Evolutionary conservation across 2,888 invertebrate species (phyloP).

Genomic region (Ectobius pallidus): DNA sequence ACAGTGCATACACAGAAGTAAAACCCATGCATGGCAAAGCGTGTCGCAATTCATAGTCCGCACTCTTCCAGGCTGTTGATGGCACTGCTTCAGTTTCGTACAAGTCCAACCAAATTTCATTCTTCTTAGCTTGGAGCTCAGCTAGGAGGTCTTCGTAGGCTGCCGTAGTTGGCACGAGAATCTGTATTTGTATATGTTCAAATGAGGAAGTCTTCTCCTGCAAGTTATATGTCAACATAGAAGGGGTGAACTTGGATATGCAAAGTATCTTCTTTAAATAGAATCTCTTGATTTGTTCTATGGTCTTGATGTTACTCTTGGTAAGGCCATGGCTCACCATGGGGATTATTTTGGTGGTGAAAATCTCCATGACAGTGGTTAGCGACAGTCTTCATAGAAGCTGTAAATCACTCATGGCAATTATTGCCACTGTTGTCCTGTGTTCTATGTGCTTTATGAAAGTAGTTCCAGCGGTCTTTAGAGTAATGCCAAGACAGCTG

Average conservation of each 20-base stretch:
- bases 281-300: no score
- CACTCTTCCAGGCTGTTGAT: no score
- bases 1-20: no score
- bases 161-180: background rate
- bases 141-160: background rate
- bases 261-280: no score
- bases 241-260: no score
- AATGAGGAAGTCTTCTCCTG: no score
- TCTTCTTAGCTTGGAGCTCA: background rate
- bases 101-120: background rate
- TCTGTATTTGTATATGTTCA: background rate
- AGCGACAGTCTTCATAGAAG: no score
- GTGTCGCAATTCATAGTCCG: no score
- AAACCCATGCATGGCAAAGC: no score
- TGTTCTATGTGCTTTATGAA: background rate
- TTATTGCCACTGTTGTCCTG: background rate
- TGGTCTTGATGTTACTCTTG: no score
- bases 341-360: background rate
- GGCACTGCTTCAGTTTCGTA: background rate
- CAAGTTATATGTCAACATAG: no score
- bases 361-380: no score
- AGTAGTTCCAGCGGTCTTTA: background rate
- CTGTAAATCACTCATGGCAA: background rate
- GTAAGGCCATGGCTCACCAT: constrained; percentile 1
- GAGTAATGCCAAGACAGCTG: background rate